A percentile compares a stretch with the other conserved stretches of the same genome.
These are phyloP conservation scores for Listronotus bonariensis DNA, from an alignment of 1,140 invertebrate genomes.

Conservation along the genomic window DNA sequence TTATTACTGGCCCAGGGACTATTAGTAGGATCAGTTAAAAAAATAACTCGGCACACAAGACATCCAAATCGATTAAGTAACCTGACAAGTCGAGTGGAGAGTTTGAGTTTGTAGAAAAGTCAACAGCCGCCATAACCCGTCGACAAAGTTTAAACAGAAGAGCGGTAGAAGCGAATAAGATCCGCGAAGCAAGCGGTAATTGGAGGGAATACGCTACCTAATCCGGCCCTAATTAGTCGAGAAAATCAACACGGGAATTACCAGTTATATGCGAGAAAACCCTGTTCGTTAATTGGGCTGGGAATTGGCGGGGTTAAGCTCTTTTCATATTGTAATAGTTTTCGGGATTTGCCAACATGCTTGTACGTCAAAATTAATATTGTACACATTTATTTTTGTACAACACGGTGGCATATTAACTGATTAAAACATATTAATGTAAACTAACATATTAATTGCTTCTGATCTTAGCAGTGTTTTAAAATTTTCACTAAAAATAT, in stretches of 20 bases:
- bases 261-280: constrained; percentile 27
- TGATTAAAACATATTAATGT: too few relatives aligned
- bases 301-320: background rate
- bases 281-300: constrained; percentile 29
- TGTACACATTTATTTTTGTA: background rate
- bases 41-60: background rate
- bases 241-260: constrained; percentile 35
- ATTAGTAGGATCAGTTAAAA: too few relatives aligned
- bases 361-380: too few relatives aligned
- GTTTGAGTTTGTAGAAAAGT: constrained; percentile 24
- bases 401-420: too few relatives aligned
- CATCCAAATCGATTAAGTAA: constrained; percentile 17
- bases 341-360: too few relatives aligned
- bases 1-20: too few relatives aligned
- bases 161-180: constrained; percentile 32
- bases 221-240: constrained; percentile 33
- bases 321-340: too few relatives aligned
- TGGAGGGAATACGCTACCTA: constrained; percentile 31
- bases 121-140: constrained; percentile 30
- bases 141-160: constrained; percentile 27
- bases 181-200: constrained; percentile 28
- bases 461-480: too few relatives aligned
- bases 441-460: too few relatives aligned
- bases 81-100: too few relatives aligned
- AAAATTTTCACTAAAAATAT: too few relatives aligned